phyloP scores from a whole-genome alignment of 2,113 vertebrate species.

The Gambusia affinis region DNA sequence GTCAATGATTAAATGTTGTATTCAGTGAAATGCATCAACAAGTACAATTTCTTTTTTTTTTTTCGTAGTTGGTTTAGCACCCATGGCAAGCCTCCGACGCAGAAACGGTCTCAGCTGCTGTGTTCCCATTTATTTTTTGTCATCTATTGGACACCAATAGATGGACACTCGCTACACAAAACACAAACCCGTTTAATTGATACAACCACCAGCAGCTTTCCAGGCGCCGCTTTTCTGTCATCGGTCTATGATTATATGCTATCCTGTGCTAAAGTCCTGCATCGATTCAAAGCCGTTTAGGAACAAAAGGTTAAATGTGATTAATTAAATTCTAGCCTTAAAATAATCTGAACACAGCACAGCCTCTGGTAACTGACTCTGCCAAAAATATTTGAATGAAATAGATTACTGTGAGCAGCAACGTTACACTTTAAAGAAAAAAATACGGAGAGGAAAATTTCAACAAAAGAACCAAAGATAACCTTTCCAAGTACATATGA shows the following conservation, averaged over 20 bases:
- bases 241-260: conserved; percentile 20
- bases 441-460: too few species aligned
- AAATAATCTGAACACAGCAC: neutral
- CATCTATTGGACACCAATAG: conserved; percentile 42
- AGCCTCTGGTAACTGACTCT: too few species aligned
- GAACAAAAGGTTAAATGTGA: conserved; percentile 6
- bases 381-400: too few species aligned
- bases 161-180: conserved; percentile 20
- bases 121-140: conserved; percentile 74
- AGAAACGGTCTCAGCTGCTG: conserved; percentile 55
- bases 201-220: conserved; percentile 53
- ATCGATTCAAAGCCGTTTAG: conserved; percentile 7
- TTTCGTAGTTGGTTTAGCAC: conserved; percentile 32
- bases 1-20: conserved; percentile 68
- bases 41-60: conserved; percentile 55
- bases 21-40: conserved; percentile 46
- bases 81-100: conserved; percentile 46
- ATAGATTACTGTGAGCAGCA: too few species aligned
- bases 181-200: conserved; percentile 68
- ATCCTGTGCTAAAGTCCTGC: conserved; percentile 3
- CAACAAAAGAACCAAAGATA: too few species aligned
- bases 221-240: conserved; percentile 27
- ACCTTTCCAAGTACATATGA: too few species aligned
- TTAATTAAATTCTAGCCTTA: neutral
- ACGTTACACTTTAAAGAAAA: too few species aligned